These are phyloP conservation scores for Strigamia maritima DNA, from an alignment of 2,888 invertebrate species.

Conservation along the genomic window DNA sequence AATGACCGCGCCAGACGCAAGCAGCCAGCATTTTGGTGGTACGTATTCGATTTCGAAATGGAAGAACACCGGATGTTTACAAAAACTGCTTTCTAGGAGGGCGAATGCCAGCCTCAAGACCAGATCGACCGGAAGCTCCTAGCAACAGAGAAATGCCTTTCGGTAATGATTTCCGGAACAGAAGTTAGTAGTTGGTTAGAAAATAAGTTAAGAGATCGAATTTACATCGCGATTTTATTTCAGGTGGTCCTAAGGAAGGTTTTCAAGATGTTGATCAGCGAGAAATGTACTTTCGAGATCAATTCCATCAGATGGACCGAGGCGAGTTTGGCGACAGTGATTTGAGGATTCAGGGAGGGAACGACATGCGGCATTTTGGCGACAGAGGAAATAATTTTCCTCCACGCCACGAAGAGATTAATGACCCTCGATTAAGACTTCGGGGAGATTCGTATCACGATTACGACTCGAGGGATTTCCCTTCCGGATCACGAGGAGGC, in stretches of 20 bases:
- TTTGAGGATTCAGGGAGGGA: slow-evolving; percentile 31
- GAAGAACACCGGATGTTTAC: neutral
- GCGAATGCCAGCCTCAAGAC: neutral
- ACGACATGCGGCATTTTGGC: neutral
- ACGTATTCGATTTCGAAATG: neutral
- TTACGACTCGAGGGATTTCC: slow-evolving; percentile 6
- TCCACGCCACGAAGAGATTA: neutral
- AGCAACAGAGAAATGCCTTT: neutral
- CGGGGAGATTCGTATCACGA: neutral
- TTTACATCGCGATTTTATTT: neutral
- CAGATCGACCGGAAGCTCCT: neutral
- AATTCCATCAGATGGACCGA: neutral
- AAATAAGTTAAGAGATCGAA: neutral
- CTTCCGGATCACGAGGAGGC: neutral
- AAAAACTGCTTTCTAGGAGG: neutral
- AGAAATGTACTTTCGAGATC: slow-evolving; percentile 11
- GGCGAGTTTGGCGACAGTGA: slow-evolving; percentile 41
- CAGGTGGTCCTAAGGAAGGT: slow-evolving; percentile 21
- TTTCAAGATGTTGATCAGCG: slow-evolving; percentile 36
- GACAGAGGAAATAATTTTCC: slow-evolving; percentile 28
- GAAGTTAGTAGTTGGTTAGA: neutral
- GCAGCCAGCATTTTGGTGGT: neutral
- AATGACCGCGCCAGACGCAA: neutral
- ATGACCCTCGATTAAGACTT: slow-evolving; percentile 17
- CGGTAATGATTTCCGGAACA: neutral